Conservation (phyloP, 2,113 vertebrate genomes). For the Pimephales promelas region DNA sequence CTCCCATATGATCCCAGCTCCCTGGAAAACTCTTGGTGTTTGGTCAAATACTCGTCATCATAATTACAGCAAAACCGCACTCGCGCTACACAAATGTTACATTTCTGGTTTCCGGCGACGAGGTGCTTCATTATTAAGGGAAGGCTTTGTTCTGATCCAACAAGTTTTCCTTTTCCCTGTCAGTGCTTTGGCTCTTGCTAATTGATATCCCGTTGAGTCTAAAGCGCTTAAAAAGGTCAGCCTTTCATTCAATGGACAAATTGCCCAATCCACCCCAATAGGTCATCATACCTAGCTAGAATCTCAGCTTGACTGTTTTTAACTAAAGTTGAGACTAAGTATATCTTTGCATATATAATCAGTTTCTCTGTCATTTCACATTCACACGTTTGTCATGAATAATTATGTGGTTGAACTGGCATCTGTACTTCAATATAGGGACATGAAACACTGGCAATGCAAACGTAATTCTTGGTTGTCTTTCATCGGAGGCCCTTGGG, state of each 20-base stretch:
- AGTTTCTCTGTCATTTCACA: background rate
- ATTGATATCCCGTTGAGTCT: conserved; percentile 61
- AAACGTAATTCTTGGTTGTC: background rate
- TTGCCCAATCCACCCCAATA: conserved; percentile 53
- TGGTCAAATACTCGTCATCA: conserved; percentile 17
- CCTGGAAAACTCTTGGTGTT: conserved; percentile 21
- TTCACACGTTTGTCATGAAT: background rate
- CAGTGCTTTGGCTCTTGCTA: conserved; percentile 45
- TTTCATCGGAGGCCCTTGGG: background rate
- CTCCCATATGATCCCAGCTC: background rate
- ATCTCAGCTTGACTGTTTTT: conserved; percentile 49
- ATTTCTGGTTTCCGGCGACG: conserved; percentile 21
- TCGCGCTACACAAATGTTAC: background rate
- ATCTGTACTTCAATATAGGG: conserved; percentile 1
- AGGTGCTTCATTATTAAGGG: conserved; percentile 47
- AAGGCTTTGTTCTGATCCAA: conserved; percentile 24
- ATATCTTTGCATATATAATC: background rate
- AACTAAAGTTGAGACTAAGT: conserved; percentile 37
- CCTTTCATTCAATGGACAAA: conserved; percentile 57
- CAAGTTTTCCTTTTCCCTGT: conserved; percentile 35
- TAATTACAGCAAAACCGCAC: conserved; percentile 21
- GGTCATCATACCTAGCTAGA: conserved; percentile 57
- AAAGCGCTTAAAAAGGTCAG: conserved; percentile 67
- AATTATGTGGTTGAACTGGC: conserved; percentile 10
- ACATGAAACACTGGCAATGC: background rate